Percentiles rank a stretch among this genome's conserved stretches.
These are phyloP conservation scores for Punctoribates punctum DNA, from an alignment of 2,888 invertebrate genomes.

Conservation along the genomic window DNA sequence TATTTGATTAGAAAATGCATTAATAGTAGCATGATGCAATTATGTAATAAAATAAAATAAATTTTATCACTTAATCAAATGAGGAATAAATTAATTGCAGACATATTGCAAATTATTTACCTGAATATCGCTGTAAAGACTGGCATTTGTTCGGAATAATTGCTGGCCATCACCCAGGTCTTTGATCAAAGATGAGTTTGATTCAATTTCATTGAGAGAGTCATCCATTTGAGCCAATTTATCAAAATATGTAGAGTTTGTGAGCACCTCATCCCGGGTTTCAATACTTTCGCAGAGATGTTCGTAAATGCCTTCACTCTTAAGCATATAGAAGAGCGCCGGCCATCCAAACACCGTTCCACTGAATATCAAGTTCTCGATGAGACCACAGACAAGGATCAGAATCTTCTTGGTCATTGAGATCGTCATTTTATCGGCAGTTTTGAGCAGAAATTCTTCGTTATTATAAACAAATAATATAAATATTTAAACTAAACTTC, in stretches of 20 bases:
- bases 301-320: conserved; percentile 46
- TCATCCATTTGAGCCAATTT: not conserved
- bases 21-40: too few species aligned
- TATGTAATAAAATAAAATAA: too few species aligned
- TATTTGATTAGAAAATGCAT: too few species aligned
- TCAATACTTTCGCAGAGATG: conserved; percentile 42
- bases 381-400: not conserved
- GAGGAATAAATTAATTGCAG: not conserved
- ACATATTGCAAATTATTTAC: not conserved
- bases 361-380: conserved; percentile 48
- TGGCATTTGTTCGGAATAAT: not conserved
- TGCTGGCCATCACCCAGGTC: not conserved
- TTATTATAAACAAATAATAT: not conserved
- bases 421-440: not conserved
- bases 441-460: not conserved
- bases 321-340: conserved; percentile 48
- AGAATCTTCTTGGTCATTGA: not conserved
- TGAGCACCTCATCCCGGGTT: not conserved
- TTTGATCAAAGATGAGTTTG: not conserved
- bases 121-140: conserved; percentile 3
- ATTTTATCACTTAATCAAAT: too few species aligned
- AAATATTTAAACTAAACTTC: too few species aligned
- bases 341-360: conserved; percentile 49
- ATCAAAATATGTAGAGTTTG: not conserved
- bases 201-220: not conserved